Percentiles rank a stretch among this genome's conserved stretches.
These are phyloP conservation scores for Linyphia triangularis DNA, from an alignment of 2,888 invertebrate species.

Conservation along the genomic window DNA sequence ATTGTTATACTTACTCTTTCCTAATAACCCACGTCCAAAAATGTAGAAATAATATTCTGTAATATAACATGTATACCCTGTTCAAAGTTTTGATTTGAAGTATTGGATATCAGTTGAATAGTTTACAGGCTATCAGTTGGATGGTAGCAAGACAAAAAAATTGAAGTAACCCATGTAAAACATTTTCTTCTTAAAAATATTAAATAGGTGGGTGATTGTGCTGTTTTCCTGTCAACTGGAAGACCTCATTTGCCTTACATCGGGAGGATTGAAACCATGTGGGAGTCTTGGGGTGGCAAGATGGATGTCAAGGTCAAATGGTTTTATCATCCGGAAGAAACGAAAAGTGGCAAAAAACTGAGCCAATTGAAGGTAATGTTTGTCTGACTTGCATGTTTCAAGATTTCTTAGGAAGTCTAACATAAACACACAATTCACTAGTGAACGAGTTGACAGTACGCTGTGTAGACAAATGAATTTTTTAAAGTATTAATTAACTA, in stretches of 20 bases:
- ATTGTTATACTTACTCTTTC: too few species aligned
- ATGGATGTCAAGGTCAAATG: conserved; percentile 96
- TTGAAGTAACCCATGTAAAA: background rate
- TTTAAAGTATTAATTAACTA: too few species aligned
- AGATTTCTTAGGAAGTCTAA: too few species aligned
- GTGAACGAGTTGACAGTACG: too few species aligned
- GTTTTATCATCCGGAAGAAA: conserved; percentile 99
- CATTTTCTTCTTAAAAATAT: background rate
- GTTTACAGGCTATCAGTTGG: background rate
- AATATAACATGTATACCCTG: too few species aligned
- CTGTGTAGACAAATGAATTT: too few species aligned
- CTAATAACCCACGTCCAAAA: too few species aligned
- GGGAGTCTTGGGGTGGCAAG: conserved; percentile 91
- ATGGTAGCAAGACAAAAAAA: background rate
- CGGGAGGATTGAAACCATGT: conserved; percentile 93
- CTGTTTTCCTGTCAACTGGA: conserved; percentile 96
- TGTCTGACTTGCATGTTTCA: too few species aligned
- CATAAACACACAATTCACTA: too few species aligned
- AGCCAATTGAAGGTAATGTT: conserved; percentile 83
- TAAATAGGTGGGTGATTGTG: conserved; percentile 92
- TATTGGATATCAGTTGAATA: too few species aligned
- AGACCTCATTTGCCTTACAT: conserved; percentile 95
- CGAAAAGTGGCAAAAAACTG: conserved; percentile 83
- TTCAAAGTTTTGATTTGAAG: too few species aligned
- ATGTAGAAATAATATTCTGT: too few species aligned